A percentile compares a stretch with the other conserved stretches of the same genome.
phyloP scores from a whole-genome alignment of 2,888 invertebrate genomes.

The Zaprionus obscuricornis region DNA sequence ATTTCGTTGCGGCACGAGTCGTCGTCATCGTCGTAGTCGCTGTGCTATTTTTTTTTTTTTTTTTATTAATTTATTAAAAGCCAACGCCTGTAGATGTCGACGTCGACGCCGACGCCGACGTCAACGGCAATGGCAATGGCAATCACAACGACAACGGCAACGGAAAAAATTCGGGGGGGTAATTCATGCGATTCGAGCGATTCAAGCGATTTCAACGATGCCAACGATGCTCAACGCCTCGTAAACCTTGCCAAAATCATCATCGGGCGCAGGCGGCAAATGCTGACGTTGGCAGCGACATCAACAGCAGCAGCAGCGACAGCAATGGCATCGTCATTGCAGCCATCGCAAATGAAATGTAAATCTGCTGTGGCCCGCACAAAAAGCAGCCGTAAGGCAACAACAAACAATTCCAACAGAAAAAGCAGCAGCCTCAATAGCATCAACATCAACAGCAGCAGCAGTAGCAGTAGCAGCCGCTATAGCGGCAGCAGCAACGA shows the following conservation, averaged over 20 bases:
- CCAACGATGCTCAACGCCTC: slow-evolving; percentile 55
- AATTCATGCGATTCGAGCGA: slow-evolving; percentile 10
- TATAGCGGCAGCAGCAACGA: slow-evolving; percentile 12
- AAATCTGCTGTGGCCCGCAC: slow-evolving; percentile 57
- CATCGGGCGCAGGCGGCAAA: slow-evolving; percentile 13
- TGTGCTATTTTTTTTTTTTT: slow-evolving; percentile 17
- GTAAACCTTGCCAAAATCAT: slow-evolving; percentile 70
- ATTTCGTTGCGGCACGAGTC: slow-evolving; percentile 31
- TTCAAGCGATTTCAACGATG: slow-evolving; percentile 22
- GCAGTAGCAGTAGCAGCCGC: background rate
- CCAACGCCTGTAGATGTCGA: slow-evolving; percentile 35
- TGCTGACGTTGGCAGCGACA: background rate
- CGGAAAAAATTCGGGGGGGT: too few relatives aligned
- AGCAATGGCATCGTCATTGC: slow-evolving; percentile 11
- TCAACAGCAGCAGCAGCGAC: slow-evolving; percentile 17
- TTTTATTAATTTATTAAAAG: slow-evolving; percentile 76
- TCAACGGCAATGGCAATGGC: too few relatives aligned
- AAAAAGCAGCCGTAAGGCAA: slow-evolving; percentile 49
- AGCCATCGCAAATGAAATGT: slow-evolving; percentile 64
- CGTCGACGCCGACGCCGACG: background rate
- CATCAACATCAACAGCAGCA: slow-evolving; percentile 1
- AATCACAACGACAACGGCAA: too few relatives aligned
- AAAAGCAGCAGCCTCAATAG: background rate
- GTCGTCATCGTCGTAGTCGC: too few relatives aligned
- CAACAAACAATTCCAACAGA: slow-evolving; percentile 23